Evolutionary conservation across 1,140 invertebrate species (phyloP), one percentile per base, ranked within the genome.

Genomic region (Conus betulinus): DNA sequence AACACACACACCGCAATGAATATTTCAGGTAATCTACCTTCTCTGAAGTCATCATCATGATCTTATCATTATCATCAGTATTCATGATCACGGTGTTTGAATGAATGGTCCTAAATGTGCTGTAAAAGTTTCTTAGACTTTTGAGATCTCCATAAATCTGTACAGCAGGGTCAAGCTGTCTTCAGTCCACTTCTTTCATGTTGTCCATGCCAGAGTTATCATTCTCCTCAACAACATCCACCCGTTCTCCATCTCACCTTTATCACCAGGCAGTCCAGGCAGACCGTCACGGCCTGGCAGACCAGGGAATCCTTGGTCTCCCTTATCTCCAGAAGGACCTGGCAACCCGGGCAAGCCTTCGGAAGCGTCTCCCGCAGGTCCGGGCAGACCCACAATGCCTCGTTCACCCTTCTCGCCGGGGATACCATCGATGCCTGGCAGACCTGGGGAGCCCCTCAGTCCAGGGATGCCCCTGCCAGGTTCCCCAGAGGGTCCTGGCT

Each of bases 251-350:
- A 13, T 87, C 86, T 88, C 84, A 91, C 93, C 93, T 90, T 93
- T 93, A 6, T 79, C 67, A n/a, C 93, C 93, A 83, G 91, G 90
- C 4, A 91, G 0, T 88, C 93, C 93, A 83, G 92, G 91, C 74
- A 84, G 63, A 55, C 94, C 94, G 86, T 91, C 91, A 60, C 90
- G 89, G 76, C 94, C 94, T 74, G 87, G 67, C 15, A 90, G 81
- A 82, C 93, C 93, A 79, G 88, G 57, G 51, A 90, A 91, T 23
- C 93, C 93, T 82, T 86, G 39, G 15, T 89, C 82, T 85, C 93
- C 93, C 71, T 92, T 93, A 7, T 92, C 88, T 76, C 93, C n/a
- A 52, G 91, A 91, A 17, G 88, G 85, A 74, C 92, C 92, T 52
- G 88, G 39, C 17, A 87, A 88, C 53, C 92, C 92, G 53, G 91